phyloP scores from a whole-genome alignment of 2,797 vertebrate genomes.

The Rhinichthys osculus region DNA sequence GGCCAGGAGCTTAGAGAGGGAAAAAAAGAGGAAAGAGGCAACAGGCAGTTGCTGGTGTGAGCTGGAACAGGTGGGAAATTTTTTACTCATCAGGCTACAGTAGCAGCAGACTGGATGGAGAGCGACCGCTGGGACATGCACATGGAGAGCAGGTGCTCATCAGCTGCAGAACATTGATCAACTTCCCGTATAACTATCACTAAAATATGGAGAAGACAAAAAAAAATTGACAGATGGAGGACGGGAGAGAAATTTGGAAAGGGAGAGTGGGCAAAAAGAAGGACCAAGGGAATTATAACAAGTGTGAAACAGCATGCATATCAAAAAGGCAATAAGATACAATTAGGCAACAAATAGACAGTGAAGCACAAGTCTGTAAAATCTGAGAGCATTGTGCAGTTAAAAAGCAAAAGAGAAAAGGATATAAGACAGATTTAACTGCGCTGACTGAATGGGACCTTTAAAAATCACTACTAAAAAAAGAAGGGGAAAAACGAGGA shows the following conservation, averaged over 20 bases:
- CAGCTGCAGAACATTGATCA: constrained; percentile 80
- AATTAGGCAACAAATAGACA: not conserved
- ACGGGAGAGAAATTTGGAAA: constrained; percentile 47
- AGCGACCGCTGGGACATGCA: not conserved
- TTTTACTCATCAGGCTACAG: constrained; percentile 40
- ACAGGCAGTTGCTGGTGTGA: constrained; percentile 48
- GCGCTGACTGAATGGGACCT: constrained; percentile 19
- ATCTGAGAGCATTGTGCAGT: not conserved
- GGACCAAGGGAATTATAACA: constrained; percentile 28
- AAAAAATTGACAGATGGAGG: constrained; percentile 55
- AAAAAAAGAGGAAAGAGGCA: constrained; percentile 14
- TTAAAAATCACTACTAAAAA: constrained; percentile 59
- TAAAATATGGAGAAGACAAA: constrained; percentile 32
- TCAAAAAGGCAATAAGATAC: constrained; percentile 20
- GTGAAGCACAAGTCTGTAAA: not conserved
- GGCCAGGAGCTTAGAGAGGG: constrained; percentile 51
- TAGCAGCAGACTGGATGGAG: constrained; percentile 2
- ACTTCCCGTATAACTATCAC: constrained; percentile 68
- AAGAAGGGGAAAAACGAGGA: constrained; percentile 68
- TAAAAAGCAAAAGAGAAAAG: constrained; percentile 51
- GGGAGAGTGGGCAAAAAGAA: constrained; percentile 38
- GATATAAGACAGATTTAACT: constrained; percentile 8
- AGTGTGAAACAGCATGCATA: constrained; percentile 4
- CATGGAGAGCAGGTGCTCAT: constrained; percentile 77
- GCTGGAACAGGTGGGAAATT: constrained; percentile 55